Evolutionary conservation across 2,113 vertebrate species (phyloP), one percentile per base, ranked within the genome.

Genomic region (Narcine bancroftii): DNA sequence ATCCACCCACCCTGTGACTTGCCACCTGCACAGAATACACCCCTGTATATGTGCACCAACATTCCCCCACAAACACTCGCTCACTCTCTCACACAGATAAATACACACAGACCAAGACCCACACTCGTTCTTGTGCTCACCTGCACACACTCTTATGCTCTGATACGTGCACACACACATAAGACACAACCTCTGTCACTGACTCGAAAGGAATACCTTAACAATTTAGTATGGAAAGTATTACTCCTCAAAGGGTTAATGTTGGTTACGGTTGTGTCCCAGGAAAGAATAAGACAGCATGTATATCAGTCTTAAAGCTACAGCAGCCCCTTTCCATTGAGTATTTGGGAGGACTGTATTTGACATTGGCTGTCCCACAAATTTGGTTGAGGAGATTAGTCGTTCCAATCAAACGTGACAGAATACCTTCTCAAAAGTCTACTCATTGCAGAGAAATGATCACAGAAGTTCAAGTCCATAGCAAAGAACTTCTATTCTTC

Each of bases 201-300:
- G 53, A 87, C 33, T 17, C 21, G 15, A 36, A 87, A 15, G 53
- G 33, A 42, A 42, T 11, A 69, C 39, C 4, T 91, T 69, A n/a
- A 69, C 6, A 63, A 69, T 45, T 69, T 91, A 39, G 9, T 66
- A 63, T 24, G 33, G 47, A 33, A 81, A 53, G 29, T 33, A 56
- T 17, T 21, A n/a, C 53, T 69, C 63, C 87, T 91, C 63, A 91
- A 65, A 91, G 87, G 63, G 63, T 91, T 89, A 42, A 66, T 45
- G n/a, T 63, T 66, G 24, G 56, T 66, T 42, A 26, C 39, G 24
- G 36, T 91, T 69, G 63, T 63, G 87, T 36, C 85, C 85, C 1
- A 36, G 36, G 85, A 42, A 39, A 9, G n/a, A 81, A 39, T 13
- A 66, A 66, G 36, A 6, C 42, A 2, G 73, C 21, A 24, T 56